These are phyloP conservation scores for Bothrops jararaca DNA, from an alignment of 2,113 vertebrate genomes.

Conservation along the genomic window DNA sequence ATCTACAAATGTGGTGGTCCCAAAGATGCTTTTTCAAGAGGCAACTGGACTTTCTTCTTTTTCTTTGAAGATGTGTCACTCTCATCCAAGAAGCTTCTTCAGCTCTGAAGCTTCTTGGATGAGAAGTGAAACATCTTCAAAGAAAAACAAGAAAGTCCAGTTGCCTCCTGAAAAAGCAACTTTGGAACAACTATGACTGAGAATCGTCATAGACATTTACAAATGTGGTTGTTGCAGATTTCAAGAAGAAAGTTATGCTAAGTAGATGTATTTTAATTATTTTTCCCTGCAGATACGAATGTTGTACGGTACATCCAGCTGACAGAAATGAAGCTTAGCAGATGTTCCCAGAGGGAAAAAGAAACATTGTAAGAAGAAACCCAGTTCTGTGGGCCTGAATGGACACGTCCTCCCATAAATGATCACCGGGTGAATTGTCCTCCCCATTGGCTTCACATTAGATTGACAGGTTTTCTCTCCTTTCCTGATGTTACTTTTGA, in stretches of 20 bases:
- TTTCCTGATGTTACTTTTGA: conserved; percentile 42
- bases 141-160: too few relatives aligned
- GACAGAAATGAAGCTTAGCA: conserved; percentile 98
- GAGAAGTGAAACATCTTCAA: too few relatives aligned
- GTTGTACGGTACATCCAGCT: conserved; percentile 98
- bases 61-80: too few relatives aligned
- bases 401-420: conserved; percentile 52
- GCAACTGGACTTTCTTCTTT: too few relatives aligned
- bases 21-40: too few relatives aligned
- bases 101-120: too few relatives aligned
- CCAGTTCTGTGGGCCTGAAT: conserved; percentile 47
- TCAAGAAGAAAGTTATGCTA: conserved; percentile 17
- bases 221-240: background rate
- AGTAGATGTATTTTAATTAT: conserved; percentile 36
- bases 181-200: too few relatives aligned
- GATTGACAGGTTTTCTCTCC: conserved; percentile 32
- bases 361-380: conserved; percentile 79
- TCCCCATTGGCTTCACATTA: conserved; percentile 51
- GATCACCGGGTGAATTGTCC: conserved; percentile 57
- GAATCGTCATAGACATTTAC: background rate
- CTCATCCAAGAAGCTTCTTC: too few relatives aligned
- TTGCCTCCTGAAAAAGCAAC: too few relatives aligned
- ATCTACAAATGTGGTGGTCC: background rate
- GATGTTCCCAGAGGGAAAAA: conserved; percentile 90
- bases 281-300: conserved; percentile 86